Conservation (phyloP, 2,888 invertebrate species). For the Punctoribates punctum region DNA sequence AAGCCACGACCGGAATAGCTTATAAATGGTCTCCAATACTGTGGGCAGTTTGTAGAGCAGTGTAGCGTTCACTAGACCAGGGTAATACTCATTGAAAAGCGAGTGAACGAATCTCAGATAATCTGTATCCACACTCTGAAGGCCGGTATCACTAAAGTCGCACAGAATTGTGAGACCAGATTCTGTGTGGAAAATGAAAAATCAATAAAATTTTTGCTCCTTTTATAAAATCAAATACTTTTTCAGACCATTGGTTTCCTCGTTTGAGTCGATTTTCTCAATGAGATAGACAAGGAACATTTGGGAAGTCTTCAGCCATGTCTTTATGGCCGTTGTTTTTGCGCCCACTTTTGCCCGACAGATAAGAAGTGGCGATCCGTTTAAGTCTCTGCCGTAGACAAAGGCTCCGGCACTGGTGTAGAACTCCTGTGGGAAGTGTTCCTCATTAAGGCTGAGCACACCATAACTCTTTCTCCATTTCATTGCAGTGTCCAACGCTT, state of each 20-base stretch:
- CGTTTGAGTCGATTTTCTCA: slow-evolving; percentile 30
- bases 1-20: slow-evolving; percentile 12
- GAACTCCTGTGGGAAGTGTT: slow-evolving; percentile 37
- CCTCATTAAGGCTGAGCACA: neutral
- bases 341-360: slow-evolving; percentile 23
- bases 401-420: slow-evolving; percentile 28
- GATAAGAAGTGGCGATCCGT: slow-evolving; percentile 21
- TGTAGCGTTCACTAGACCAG: neutral
- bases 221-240: neutral
- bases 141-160: neutral
- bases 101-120: neutral
- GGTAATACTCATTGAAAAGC: slow-evolving; percentile 18
- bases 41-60: neutral
- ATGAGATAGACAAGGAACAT: slow-evolving; percentile 22
- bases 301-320: slow-evolving; percentile 5
- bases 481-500: neutral
- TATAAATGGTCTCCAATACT: slow-evolving; percentile 2
- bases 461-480: slow-evolving; percentile 36
- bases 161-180: slow-evolving; percentile 1
- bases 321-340: slow-evolving; percentile 14
- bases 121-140: slow-evolving; percentile 5
- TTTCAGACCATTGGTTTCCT: slow-evolving; percentile 20
- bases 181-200: neutral
- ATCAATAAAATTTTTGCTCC: neutral
- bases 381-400: slow-evolving; percentile 31